These are phyloP conservation scores for Hirtodrosophila confusa DNA, from an alignment of 2,888 invertebrate species.

Conservation along the genomic window DNA sequence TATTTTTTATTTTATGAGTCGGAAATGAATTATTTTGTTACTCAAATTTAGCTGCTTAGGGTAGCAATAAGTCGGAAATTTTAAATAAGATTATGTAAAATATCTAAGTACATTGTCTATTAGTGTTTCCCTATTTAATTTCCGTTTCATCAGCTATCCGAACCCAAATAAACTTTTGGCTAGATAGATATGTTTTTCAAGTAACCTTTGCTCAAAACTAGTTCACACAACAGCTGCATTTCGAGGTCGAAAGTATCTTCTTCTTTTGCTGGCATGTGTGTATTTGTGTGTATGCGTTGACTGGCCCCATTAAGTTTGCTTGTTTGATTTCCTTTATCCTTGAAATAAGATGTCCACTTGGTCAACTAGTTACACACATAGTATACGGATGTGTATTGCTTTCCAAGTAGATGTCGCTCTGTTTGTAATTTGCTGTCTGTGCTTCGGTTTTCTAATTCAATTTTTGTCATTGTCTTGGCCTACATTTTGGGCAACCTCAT, in stretches of 20 bases:
- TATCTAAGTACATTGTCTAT: too few species aligned
- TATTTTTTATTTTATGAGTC: too few species aligned
- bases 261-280: neutral
- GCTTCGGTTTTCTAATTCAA: conserved; percentile 57
- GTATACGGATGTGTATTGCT: conserved; percentile 29
- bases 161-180: conserved; percentile 1
- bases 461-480: conserved; percentile 58
- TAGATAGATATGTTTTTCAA: neutral
- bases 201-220: conserved; percentile 7
- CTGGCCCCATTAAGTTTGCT: conserved; percentile 47
- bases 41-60: too few species aligned
- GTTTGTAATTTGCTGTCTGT: conserved; percentile 22
- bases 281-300: conserved; percentile 17
- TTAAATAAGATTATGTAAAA: too few species aligned
- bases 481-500: conserved; percentile 45
- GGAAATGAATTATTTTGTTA: too few species aligned
- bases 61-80: too few species aligned
- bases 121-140: too few species aligned
- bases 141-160: neutral
- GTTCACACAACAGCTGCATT: conserved; percentile 2
- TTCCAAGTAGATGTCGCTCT: conserved; percentile 17
- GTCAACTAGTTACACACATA: conserved; percentile 25
- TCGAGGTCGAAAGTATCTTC: conserved; percentile 10
- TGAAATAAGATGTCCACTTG: conserved; percentile 60
- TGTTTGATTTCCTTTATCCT: conserved; percentile 69